Conservation (phyloP, 2,888 invertebrate species). For the Hypomecis atomaria region DNA sequence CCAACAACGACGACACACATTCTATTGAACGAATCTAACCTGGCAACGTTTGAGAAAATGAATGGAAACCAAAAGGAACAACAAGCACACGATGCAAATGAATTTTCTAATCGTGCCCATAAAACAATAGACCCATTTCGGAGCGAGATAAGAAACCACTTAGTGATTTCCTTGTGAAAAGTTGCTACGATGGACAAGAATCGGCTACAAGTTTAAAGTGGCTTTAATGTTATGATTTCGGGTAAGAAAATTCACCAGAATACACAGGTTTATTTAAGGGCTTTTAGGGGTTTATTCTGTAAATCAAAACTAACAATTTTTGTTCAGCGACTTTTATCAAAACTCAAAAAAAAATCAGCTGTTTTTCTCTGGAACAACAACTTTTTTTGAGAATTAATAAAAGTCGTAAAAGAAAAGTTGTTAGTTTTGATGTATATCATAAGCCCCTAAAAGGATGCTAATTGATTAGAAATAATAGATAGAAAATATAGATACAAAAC, state of each 20-base stretch:
- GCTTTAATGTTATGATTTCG: not conserved
- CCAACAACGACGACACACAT: not conserved
- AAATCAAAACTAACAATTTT: no score
- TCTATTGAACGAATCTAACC: not conserved
- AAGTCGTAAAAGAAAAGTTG: no score
- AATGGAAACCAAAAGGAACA: not conserved
- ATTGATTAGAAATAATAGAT: no score
- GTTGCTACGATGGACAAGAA: not conserved
- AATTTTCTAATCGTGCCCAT: constrained; percentile 22
- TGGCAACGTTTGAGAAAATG: constrained; percentile 1
- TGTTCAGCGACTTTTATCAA: no score
- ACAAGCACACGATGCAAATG: constrained; percentile 17
- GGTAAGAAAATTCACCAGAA: not conserved
- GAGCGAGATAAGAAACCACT: constrained; percentile 14
- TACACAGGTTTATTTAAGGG: no score
- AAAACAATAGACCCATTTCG: constrained; percentile 27
- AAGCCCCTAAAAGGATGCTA: no score
- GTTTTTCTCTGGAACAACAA: no score
- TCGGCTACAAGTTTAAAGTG: not conserved
- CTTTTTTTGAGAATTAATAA: no score
- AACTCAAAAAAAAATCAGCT: no score
- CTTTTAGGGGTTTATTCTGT: no score
- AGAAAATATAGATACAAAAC: no score
- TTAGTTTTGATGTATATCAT: no score
- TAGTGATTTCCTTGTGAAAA: constrained; percentile 5